Base-by-base conservation (phyloP, 2,888 invertebrate genomes). In the Rotaria socialis region DNA sequence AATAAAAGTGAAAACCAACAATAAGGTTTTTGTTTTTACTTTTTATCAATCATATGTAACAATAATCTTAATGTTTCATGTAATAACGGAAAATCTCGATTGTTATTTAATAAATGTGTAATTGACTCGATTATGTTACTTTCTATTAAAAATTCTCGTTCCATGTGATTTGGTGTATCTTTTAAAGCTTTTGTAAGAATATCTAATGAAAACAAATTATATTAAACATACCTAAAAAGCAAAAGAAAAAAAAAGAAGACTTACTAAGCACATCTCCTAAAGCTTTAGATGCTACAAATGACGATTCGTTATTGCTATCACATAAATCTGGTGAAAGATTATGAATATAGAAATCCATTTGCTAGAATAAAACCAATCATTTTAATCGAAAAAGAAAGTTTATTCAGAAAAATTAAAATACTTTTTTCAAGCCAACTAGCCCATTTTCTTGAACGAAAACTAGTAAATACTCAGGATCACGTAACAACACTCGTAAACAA, bases 21-120 rank as follows among this genome's bases (percentile, higher is more conserved):
- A 75, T 22, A 35, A 35, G 2, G 35, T 35, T 35, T 35, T 35
- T 35, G 35, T 11, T n/a, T 24, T 43, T 80, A 80, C 80, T 8
- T 41, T 43, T 47, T 24, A 24, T 47, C 43, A n/a, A n/a, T 80
- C 80, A 80, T 80, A 47, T 47, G 0, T 14, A 80, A 11, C 24
- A 80, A 47, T 47, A 80, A 80, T 80, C 47, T 80, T n/a, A 80
- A 80, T 80, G 11, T 47, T 11, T 47, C 80, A 8, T 80, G 43
- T 47, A 47, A n/a, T 3, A 80, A 24, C 47, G 43, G n/a, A n/a
- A n/a, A n/a, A 24, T 47, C 24, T 80, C n/a, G 80, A 47, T 24
- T 24, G 47, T 80, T 80, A 80, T 80, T 80, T 43, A 80, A 47
- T n/a, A 80, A n/a, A 47, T n/a, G 24, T n/a, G 43, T 80, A n/a